Conservation (phyloP, 2,888 invertebrate species). For the Tipula confusa region DNA sequence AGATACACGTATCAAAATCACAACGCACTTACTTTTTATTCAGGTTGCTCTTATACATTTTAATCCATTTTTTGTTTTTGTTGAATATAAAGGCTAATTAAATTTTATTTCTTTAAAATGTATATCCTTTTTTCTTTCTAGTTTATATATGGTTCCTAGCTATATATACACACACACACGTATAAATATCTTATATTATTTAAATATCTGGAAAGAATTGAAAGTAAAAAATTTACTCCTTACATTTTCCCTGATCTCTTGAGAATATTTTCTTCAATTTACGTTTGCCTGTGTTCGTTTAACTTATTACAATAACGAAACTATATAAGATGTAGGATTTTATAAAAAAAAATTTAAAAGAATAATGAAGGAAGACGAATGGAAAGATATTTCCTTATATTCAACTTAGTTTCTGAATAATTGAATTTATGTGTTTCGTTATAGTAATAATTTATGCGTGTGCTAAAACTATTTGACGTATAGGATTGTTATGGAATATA, state of each 20-base stretch:
- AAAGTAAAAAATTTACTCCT: neutral
- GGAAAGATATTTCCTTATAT: neutral
- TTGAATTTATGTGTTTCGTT: neutral
- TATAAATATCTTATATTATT: neutral
- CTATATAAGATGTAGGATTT: neutral
- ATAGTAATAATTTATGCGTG: neutral
- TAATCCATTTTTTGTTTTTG: neutral
- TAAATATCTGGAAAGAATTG: slow-evolving; percentile 15
- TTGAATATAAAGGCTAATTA: slow-evolving; percentile 9
- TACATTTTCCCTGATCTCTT: neutral
- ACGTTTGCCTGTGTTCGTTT: neutral
- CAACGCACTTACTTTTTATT: slow-evolving; percentile 16
- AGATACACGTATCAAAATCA: slow-evolving; percentile 20
- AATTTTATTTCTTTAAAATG: slow-evolving; percentile 3
- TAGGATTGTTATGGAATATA: neutral
- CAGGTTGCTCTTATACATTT: neutral
- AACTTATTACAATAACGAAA: neutral
- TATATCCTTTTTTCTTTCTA: neutral
- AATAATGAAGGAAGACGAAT: neutral
- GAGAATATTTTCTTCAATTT: neutral
- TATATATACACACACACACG: neutral
- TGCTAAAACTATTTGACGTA: neutral
- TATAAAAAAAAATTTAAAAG: neutral
- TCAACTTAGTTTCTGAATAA: neutral
- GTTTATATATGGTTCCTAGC: neutral